Evolutionary conservation across 2,888 invertebrate species (phyloP).

Genomic region (Atrina japonica): DNA sequence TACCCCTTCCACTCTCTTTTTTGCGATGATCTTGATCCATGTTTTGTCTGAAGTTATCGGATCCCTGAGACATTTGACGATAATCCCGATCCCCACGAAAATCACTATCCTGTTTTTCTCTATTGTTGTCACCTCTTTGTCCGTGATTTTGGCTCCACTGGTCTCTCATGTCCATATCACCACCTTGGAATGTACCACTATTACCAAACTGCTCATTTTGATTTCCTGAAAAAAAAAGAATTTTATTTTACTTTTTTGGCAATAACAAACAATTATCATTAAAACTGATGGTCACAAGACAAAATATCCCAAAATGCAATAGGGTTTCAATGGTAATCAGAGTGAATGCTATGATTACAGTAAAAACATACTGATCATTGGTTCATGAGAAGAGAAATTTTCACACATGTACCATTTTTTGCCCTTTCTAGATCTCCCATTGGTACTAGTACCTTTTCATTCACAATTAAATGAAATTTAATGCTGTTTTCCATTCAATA

Average conservation of each 20-base stretch:
- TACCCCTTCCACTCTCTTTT: not conserved
- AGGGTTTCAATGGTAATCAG: too few relatives aligned
- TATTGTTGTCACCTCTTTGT: not conserved
- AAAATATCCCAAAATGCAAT: too few relatives aligned
- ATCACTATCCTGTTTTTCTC: conserved; percentile 25
- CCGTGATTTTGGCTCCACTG: conserved; percentile 7
- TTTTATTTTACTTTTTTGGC: not conserved
- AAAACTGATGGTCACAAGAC: too few relatives aligned
- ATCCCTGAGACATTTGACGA: conserved; percentile 2
- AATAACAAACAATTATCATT: not conserved
- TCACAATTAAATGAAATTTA: too few relatives aligned
- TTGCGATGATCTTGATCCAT: conserved; percentile 1
- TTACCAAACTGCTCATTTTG: conserved; percentile 10
- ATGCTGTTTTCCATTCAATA: too few relatives aligned
- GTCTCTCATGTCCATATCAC: conserved; percentile 32
- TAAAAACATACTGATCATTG: too few relatives aligned
- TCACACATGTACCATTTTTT: too few relatives aligned
- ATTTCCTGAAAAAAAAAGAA: not conserved
- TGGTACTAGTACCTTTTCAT: too few relatives aligned
- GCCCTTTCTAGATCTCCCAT: too few relatives aligned
- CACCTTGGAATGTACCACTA: conserved; percentile 10
- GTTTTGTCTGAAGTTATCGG: not conserved
- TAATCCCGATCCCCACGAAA: conserved; percentile 39
- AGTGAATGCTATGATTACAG: too few relatives aligned
- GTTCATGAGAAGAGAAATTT: too few relatives aligned